Conservation (phyloP, 1,140 invertebrate genomes). For the Archivesica marissinica region DNA sequence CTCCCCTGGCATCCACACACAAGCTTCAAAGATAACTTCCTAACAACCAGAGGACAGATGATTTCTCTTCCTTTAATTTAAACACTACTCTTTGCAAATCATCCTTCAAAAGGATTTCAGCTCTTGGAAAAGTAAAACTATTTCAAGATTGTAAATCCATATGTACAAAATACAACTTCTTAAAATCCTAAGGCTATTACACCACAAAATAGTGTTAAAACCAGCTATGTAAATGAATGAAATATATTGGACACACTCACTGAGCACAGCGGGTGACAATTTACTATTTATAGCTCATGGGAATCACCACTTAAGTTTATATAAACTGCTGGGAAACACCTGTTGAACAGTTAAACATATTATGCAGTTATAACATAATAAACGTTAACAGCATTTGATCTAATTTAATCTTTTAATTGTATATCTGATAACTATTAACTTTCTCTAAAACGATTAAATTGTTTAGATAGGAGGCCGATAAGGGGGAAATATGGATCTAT, state of each 20-base stretch:
- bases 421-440: not conserved
- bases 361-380: too few species aligned
- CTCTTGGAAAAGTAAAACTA: not conserved
- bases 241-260: constrained; percentile 47
- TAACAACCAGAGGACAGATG: not conserved
- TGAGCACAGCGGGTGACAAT: constrained; percentile 33
- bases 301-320: not conserved
- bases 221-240: constrained; percentile 42
- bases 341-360: not conserved
- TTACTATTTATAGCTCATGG: constrained; percentile 25
- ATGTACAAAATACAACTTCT: constrained; percentile 21
- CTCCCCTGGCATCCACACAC: not conserved
- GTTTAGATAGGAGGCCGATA: not conserved
- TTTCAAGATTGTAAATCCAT: constrained; percentile 21
- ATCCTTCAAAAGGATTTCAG: not conserved
- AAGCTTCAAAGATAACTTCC: constrained; percentile 3
- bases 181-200: constrained; percentile 1
- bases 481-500: not conserved
- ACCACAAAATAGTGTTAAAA: constrained; percentile 33
- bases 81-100: not conserved
- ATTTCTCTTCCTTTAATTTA: constrained; percentile 26
- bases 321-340: constrained; percentile 28
- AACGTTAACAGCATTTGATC: not conserved
- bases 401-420: not conserved
- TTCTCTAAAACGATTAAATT: not conserved